Conservation (phyloP, 2,113 vertebrate species). For the Sceloporus undulatus region DNA sequence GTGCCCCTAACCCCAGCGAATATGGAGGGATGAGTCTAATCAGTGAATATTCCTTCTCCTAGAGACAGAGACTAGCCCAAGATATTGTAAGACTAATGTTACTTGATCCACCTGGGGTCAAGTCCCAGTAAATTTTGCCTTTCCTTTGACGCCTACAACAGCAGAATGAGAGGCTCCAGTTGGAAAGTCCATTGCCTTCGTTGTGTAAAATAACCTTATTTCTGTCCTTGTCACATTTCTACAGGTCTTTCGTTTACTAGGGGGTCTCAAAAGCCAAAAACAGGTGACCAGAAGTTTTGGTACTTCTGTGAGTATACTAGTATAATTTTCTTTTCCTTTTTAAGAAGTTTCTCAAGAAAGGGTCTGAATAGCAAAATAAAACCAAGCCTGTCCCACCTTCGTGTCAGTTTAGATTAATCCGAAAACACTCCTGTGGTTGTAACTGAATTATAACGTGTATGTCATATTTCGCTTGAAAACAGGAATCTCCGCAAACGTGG, state of each 20-base stretch:
- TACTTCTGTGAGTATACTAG: slow-evolving; percentile 85
- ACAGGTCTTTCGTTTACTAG: slow-evolving; percentile 86
- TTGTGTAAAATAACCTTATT: background rate
- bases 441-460: slow-evolving; percentile 16
- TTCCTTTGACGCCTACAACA: too few relatives aligned
- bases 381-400: background rate
- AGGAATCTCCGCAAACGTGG: slow-evolving; percentile 4
- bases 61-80: too few relatives aligned
- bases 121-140: too few relatives aligned
- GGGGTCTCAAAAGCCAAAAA: slow-evolving; percentile 82
- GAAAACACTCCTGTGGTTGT: slow-evolving; percentile 22
- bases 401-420: background rate
- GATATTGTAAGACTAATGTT: too few relatives aligned
- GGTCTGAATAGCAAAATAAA: slow-evolving; percentile 39
- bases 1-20: too few relatives aligned
- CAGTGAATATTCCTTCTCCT: too few relatives aligned
- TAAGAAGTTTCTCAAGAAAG: slow-evolving; percentile 81
- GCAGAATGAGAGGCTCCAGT: too few relatives aligned
- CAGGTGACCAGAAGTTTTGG: slow-evolving; percentile 85
- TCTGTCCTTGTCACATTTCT: slow-evolving; percentile 55
- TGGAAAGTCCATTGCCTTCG: background rate
- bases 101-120: too few relatives aligned
- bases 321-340: slow-evolving; percentile 65
- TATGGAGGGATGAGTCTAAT: too few relatives aligned
- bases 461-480: slow-evolving; percentile 11